Conservation (phyloP, 2,888 invertebrate genomes). For the Tenthredo amoena region DNA sequence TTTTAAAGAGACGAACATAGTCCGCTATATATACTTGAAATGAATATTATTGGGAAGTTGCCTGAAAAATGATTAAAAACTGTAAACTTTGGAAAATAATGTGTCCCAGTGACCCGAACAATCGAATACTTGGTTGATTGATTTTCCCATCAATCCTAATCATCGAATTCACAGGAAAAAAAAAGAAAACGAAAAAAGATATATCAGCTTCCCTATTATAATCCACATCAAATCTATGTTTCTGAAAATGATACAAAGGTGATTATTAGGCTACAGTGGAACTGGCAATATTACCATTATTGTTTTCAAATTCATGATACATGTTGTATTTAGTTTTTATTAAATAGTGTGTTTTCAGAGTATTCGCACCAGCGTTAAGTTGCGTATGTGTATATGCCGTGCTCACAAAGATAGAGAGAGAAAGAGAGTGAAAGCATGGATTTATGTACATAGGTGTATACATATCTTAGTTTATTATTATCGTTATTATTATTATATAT, state of each 20-base stretch:
- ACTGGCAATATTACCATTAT: not conserved
- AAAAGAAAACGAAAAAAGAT: not conserved
- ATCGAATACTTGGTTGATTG: not conserved
- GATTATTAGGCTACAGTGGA: not conserved
- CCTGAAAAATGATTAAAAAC: not conserved
- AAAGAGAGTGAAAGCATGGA: constrained; percentile 25
- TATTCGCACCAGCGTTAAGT: not conserved
- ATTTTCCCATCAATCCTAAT: not conserved
- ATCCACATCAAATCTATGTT: not conserved
- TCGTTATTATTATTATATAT: constrained; percentile 9
- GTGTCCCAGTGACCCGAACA: not conserved
- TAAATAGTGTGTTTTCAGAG: not conserved
- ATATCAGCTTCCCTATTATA: not conserved
- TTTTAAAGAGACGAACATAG: not conserved
- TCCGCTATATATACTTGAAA: not conserved
- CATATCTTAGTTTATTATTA: constrained; percentile 2
- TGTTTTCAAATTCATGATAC: not conserved
- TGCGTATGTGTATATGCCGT: not conserved
- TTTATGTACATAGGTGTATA: constrained; percentile 35
- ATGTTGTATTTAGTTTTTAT: not conserved
- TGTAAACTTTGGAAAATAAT: not conserved
- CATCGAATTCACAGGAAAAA: not conserved
- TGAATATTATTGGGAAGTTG: not conserved
- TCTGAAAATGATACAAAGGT: not conserved
- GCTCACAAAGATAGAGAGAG: not conserved